These are phyloP conservation scores for Caenorhabditis sp. DNA, from an alignment of 2,888 invertebrate species.

Conservation along the genomic window DNA sequence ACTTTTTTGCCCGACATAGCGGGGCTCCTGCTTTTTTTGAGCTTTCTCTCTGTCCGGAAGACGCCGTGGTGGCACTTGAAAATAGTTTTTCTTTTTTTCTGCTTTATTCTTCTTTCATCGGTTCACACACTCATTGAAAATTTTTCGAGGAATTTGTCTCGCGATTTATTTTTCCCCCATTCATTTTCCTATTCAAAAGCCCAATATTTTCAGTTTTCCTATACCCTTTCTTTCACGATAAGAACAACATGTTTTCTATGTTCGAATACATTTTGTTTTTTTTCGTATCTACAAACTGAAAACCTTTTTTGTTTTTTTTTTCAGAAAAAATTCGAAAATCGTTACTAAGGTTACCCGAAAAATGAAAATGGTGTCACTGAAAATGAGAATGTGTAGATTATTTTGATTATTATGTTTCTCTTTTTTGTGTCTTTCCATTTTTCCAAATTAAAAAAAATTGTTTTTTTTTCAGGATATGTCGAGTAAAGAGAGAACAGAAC, in stretches of 20 bases:
- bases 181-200: background rate
- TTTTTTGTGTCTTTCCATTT: background rate
- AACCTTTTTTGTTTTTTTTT: too few species aligned
- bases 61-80: constrained; percentile 1
- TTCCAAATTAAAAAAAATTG: background rate
- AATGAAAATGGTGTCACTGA: too few species aligned
- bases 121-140: background rate
- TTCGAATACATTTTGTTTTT: too few species aligned
- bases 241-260: background rate
- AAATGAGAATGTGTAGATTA: background rate
- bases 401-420: background rate
- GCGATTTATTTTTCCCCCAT: background rate
- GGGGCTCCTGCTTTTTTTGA: background rate
- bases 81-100: constrained; percentile 2
- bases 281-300: too few species aligned
- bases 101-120: background rate
- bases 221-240: too few species aligned
- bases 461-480: constrained; percentile 48
- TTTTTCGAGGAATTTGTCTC: background rate
- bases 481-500: constrained; percentile 64
- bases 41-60: background rate
- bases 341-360: background rate
- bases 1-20: background rate
- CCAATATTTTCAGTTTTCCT: too few species aligned
- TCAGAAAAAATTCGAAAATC: background rate